Conservation (phyloP, 1,140 invertebrate species). For the Heterodera carotae region DNA sequence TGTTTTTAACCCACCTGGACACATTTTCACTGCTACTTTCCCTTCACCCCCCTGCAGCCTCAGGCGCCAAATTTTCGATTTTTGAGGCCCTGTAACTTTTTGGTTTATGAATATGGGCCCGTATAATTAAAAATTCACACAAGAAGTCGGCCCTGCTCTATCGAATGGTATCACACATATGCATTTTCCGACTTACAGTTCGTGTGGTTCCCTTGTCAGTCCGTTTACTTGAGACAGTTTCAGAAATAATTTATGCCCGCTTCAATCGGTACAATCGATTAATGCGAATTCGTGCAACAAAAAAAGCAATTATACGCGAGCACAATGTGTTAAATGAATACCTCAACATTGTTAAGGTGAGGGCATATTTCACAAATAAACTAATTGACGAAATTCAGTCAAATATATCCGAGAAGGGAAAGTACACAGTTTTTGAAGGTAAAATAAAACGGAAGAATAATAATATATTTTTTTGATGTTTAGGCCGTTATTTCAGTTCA, state of each 20-base stretch:
- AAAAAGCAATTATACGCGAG: constrained; percentile 31
- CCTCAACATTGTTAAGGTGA: constrained; percentile 36
- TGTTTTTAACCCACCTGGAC: too few relatives aligned
- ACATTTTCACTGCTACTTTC: too few relatives aligned
- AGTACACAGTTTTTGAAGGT: constrained; percentile 31
- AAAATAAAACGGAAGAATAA: background rate
- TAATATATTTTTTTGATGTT: background rate
- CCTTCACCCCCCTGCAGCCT: too few relatives aligned
- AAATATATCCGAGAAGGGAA: constrained; percentile 35
- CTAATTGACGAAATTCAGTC: constrained; percentile 11
- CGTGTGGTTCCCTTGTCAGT: too few relatives aligned
- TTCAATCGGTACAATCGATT: constrained; percentile 39
- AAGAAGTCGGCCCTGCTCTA: too few relatives aligned
- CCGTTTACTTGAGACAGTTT: too few relatives aligned
- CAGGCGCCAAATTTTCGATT: too few relatives aligned
- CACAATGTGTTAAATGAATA: constrained; percentile 33
- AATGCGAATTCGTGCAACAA: constrained; percentile 27
- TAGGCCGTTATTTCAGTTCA: constrained; percentile 30
- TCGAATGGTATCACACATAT: too few relatives aligned
- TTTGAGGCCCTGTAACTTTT: too few relatives aligned
- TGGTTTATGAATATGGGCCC: too few relatives aligned
- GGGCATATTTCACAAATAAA: background rate
- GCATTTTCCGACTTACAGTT: too few relatives aligned
- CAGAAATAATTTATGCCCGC: constrained; percentile 29
- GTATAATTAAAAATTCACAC: too few relatives aligned